Conservation (phyloP, 2,113 vertebrate genomes). For the Muscicapa adusta region DNA sequence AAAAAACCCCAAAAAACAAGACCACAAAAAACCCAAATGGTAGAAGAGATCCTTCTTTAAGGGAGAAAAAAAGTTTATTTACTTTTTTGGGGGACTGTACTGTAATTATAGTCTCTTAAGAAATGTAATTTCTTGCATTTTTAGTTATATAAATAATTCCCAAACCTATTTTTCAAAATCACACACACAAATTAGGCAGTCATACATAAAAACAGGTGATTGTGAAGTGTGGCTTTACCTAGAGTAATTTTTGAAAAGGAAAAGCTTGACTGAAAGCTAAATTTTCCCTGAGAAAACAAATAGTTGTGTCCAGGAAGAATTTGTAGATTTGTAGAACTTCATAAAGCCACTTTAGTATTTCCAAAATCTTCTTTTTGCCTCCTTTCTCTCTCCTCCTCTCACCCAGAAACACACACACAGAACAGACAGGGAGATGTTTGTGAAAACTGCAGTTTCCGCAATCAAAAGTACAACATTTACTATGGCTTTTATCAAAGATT, state of each 20-base stretch:
- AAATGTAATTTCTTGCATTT: not conserved
- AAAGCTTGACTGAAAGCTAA: not conserved
- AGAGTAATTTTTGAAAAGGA: not conserved
- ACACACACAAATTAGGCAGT: not conserved
- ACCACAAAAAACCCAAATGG: not conserved
- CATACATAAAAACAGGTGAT: not conserved
- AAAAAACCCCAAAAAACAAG: no score
- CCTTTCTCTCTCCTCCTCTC: not conserved
- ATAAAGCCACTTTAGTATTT: slow-evolving; percentile 37
- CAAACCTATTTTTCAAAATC: not conserved
- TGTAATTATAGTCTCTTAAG: not conserved
- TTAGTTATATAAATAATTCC: not conserved
- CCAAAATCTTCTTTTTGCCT: not conserved
- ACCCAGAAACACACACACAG: not conserved
- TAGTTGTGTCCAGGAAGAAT: not conserved
- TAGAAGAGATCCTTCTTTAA: not conserved
- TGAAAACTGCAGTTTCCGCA: slow-evolving; percentile 77
- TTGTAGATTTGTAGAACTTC: not conserved
- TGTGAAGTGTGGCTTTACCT: not conserved
- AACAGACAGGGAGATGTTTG: slow-evolving; percentile 74
- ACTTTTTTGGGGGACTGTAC: not conserved
- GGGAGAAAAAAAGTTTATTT: not conserved
- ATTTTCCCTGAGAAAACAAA: not conserved
- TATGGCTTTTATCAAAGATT: slow-evolving; percentile 90
- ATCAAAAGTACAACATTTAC: slow-evolving; percentile 89